Evolutionary conservation across 92 coral and sea anemone species (phyloP).

Genomic region (Metridium senile): DNA sequence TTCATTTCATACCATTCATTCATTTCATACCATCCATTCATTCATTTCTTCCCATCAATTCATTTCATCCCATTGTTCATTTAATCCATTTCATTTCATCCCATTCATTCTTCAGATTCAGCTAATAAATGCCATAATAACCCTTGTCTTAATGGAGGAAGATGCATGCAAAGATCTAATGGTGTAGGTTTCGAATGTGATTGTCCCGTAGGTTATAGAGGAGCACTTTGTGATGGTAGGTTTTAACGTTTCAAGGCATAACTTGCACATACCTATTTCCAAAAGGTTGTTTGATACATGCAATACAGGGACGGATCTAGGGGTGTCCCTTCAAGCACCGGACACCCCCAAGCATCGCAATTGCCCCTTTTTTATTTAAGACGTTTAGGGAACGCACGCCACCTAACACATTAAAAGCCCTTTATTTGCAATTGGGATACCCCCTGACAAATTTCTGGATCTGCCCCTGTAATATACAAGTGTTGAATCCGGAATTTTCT

Average conservation of each 20-base stretch:
- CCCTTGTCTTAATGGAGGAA: constrained; percentile 93
- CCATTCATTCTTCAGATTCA: constrained; percentile 36
- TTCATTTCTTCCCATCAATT: not conserved
- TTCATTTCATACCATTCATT: not conserved
- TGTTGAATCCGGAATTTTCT: too few relatives aligned
- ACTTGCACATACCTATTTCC: too few relatives aligned
- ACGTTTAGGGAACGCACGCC: too few relatives aligned
- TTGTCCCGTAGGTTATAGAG: constrained; percentile 83
- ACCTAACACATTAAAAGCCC: too few relatives aligned
- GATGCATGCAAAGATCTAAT: constrained; percentile 80
- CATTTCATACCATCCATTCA: not conserved
- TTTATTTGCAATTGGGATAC: too few relatives aligned
- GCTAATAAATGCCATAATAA: constrained; percentile 77
- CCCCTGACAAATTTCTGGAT: too few relatives aligned
- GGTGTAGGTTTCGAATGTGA: constrained; percentile 87
- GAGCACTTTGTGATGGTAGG: constrained; percentile 87
- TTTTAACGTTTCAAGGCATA: not conserved
- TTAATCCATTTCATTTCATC: not conserved
- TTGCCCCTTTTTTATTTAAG: too few relatives aligned
- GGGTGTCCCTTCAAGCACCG: too few relatives aligned
- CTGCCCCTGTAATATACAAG: too few relatives aligned
- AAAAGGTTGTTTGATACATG: not conserved
- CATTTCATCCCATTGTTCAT: not conserved
- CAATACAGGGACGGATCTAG: too few relatives aligned
- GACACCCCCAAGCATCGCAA: too few relatives aligned